A percentile compares a stretch with the other conserved stretches of the same genome.
Evolutionary conservation across 2,113 vertebrate species (phyloP).

Genomic region (Aleadryas rufinucha): DNA sequence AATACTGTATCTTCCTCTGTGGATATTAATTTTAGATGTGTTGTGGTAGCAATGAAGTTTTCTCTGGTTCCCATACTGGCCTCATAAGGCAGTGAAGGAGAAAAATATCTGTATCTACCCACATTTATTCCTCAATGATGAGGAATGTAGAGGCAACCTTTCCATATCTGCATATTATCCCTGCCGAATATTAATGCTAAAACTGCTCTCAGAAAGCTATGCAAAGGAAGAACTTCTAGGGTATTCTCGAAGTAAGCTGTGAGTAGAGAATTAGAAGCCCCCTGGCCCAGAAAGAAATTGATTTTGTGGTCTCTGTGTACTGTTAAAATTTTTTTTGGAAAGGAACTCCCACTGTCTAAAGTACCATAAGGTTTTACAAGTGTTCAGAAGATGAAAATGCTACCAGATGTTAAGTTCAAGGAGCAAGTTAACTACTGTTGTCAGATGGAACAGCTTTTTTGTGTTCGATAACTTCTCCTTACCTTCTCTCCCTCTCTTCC

Average conservation of each 20-base stretch:
- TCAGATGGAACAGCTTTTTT: slow-evolving; percentile 30
- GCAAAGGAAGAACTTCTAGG: neutral
- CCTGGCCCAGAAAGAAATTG: slow-evolving; percentile 39
- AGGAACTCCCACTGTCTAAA: slow-evolving; percentile 63
- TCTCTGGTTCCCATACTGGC: neutral
- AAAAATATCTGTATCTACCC: neutral
- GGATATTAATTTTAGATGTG: neutral
- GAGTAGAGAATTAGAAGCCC: slow-evolving; percentile 50
- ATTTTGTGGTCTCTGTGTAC: slow-evolving; percentile 68
- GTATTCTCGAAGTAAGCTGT: neutral
- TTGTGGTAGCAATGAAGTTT: neutral
- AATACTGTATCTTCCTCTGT: neutral
- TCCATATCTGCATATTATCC: neutral
- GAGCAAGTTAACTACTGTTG: slow-evolving; percentile 55
- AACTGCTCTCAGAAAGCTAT: neutral
- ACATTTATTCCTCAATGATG: neutral
- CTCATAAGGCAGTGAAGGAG: neutral
- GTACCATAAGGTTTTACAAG: slow-evolving; percentile 69
- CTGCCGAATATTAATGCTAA: slow-evolving; percentile 27
- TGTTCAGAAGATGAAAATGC: slow-evolving; percentile 74
- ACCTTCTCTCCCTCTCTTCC: neutral
- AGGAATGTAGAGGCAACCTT: neutral
- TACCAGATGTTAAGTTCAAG: slow-evolving; percentile 74
- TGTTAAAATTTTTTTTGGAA: slow-evolving; percentile 67
- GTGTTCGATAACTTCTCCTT: neutral